These are phyloP conservation scores for Drosophila dives DNA, from an alignment of 2,888 invertebrate species.

Conservation along the genomic window DNA sequence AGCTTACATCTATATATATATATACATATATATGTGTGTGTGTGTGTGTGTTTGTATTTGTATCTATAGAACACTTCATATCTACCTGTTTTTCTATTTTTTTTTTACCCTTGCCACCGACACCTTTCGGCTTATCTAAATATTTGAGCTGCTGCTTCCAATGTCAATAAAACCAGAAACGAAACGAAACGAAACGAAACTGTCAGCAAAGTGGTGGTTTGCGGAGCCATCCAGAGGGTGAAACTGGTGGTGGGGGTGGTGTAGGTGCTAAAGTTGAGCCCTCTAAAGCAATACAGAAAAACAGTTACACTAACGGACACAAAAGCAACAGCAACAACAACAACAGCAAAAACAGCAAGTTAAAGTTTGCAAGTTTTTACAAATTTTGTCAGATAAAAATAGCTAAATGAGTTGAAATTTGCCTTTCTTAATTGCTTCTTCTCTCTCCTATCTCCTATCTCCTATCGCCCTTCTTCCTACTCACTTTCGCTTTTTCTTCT, in stretches of 20 bases:
- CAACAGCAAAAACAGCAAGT: not conserved
- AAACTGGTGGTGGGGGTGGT: not conserved
- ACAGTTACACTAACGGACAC: conserved; percentile 4
- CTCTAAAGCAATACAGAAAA: not conserved
- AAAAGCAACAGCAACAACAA: not conserved
- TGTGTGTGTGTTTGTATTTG: conserved; percentile 12
- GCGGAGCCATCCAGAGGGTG: not conserved
- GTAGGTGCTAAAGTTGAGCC: not conserved
- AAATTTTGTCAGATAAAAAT: not conserved
- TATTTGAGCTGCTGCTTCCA: conserved; percentile 60
- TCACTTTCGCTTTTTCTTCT: not conserved
- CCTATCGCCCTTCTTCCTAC: too few species aligned
- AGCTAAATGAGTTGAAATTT: conserved; percentile 2
- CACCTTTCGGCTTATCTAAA: conserved; percentile 67
- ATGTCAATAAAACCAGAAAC: conserved; percentile 55
- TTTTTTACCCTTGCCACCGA: conserved; percentile 40
- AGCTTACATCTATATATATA: not conserved
- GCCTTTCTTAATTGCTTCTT: not conserved
- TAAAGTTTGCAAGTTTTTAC: not conserved
- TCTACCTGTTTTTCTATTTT: conserved; percentile 10
- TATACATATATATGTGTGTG: not conserved
- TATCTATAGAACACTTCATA: conserved; percentile 3
- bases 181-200: conserved; percentile 29
- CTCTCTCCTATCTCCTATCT: not conserved
- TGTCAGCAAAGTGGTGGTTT: conserved; percentile 7